Evolutionary conservation across 2,888 invertebrate genomes (phyloP), one percentile per base, ranked within the genome.

Genomic region (Apamea crenata): DNA sequence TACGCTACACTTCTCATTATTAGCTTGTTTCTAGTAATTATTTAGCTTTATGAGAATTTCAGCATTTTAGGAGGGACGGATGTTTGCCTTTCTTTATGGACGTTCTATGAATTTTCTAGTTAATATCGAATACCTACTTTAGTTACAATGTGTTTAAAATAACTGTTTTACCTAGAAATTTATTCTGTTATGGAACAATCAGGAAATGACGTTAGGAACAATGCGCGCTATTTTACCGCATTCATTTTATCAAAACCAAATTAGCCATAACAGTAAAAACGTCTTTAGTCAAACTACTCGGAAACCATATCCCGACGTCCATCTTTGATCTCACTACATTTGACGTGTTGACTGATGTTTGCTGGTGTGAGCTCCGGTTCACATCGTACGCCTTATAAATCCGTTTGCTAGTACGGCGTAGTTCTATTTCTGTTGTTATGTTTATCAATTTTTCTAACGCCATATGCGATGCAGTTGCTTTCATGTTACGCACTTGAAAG

Each of bases 311-410:
- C 74, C 72, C 74, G 32, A 86, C 79, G 82, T 88, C 85, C 75
- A 86, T 81, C 90, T 91, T 91, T 91, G 91, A 91, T 91, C 90
- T 91, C 81, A 50, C 78, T 85, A 87, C 90, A 83, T 88, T 85
- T 88, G 90, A 90, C 89, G 88, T 88, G 91, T 87, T 91, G 91
- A 91, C 86, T 90, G 91, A 91, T 87, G 91, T 86, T 85, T 83
- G 86, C 72, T 84, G 78, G 82, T 87, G 59, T 83, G 81, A 78
- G 86, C 87, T 80, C 76, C 78, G 77, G 74, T 82, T 86, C 81
- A 79, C 85, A 89, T 85, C 81, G 89, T 74, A 75, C 81, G 90
- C 77, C 84, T 79, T 87, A 86, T 84, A 87, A 85, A 85, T 87
- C 77, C 83, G 85, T 85, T 85, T 84, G 83, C 77, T 85, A 80